Evolutionary conservation across 2,797 vertebrate species (phyloP), one percentile per base, ranked within the genome.

Genomic region (Enteromius afrohamiltoni): DNA sequence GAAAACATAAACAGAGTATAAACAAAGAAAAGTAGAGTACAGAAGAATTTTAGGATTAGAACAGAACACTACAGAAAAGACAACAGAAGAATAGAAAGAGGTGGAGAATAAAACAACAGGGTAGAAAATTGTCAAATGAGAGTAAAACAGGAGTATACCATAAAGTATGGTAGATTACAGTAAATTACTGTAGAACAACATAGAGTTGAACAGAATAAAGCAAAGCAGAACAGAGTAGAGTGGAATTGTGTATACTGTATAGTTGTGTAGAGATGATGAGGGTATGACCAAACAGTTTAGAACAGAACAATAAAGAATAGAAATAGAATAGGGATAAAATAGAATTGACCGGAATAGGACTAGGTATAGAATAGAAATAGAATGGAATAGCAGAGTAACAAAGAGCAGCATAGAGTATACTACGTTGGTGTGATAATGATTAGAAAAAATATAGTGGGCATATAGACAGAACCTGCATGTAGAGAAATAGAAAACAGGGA

Each of bases 401-500:
- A 45, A 47, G 26, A 45, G 42, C 40, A 60, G 74, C 16, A 60
- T 13, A 13, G 37, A 60, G 34, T 42, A 26, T 2, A 42, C n/a
- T 31, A 29, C n/a, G n/a, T n/a, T n/a, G 14, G 29, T 31, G 7
- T 64, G 62, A 17, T 31, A 31, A 42, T 3, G 42, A 42, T 42
- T 42, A 42, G 42, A 42, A 62, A 45, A 64, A 14, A 79, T 65
- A 64, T 26, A 80, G 26, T 47, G 6, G 69, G 77, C 29, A 73
- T 40, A 45, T 7, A n/a, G 53, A 69, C 60, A 70, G 77, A 81
- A 60, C 26, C 67, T 40, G 55, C n/a, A 84, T 4, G 26, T 45
- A 74, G 1, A 81, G 21, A 82, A 29, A 82, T 5, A 73, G 13
- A 80, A 55, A 47, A 65, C 77, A 45, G 65, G 19, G 83, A 74